A percentile compares a stretch with the other conserved stretches of the same genome.
phyloP scores from a whole-genome alignment of 1,140 invertebrate genomes.

The Acromyrmex heyeri region DNA sequence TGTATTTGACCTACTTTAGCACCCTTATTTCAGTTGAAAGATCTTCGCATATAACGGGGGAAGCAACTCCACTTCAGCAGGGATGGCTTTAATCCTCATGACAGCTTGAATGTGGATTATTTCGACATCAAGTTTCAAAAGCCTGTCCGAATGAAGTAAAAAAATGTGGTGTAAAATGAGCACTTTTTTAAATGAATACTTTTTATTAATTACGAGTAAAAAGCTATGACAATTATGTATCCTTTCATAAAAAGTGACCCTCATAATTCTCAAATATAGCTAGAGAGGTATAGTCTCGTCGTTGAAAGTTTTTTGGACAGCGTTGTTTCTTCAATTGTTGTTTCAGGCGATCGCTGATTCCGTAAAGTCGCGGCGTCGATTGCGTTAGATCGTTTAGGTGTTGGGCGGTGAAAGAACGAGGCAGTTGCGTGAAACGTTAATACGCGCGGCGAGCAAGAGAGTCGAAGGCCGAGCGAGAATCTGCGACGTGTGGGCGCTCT shows the following conservation, averaged over 20 bases:
- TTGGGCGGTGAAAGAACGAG: constrained; percentile 22
- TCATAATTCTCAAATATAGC: neutral
- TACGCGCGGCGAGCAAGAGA: constrained; percentile 38
- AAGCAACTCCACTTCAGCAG: neutral
- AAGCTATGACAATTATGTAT: neutral
- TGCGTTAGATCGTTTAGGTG: constrained; percentile 19
- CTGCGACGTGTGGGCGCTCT: constrained; percentile 69
- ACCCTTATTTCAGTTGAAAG: constrained; percentile 50
- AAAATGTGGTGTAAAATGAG: neutral
- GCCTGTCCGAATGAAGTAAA: neutral
- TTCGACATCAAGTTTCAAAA: constrained; percentile 8
- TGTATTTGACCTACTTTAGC: constrained; percentile 51
- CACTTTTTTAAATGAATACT: neutral
- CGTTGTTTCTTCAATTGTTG: neutral
- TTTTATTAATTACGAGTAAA: neutral
- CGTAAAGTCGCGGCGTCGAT: constrained; percentile 10
- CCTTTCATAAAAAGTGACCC: neutral
- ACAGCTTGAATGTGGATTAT: constrained; percentile 40
- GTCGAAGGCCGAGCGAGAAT: constrained; percentile 72
- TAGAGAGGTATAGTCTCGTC: neutral
- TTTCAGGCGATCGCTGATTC: neutral
- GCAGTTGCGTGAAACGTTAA: constrained; percentile 23
- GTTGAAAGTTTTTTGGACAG: neutral
- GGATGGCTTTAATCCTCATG: constrained; percentile 36
- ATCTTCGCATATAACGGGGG: constrained; percentile 35